Evolutionary conservation across 2,888 invertebrate genomes (phyloP), one percentile per base, ranked within the genome.

Genomic region (Galerucella nymphaeae): DNA sequence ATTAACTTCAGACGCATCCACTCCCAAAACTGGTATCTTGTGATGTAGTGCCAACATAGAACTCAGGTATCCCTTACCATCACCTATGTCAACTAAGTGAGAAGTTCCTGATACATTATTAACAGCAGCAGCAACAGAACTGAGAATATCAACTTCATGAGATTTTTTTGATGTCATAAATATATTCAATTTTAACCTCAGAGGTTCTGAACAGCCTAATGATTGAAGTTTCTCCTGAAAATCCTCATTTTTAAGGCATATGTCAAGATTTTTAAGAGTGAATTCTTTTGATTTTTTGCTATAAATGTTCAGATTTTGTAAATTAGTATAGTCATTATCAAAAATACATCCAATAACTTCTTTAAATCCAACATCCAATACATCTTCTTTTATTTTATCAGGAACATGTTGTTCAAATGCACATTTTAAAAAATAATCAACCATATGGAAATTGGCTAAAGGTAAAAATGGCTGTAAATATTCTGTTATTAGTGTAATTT

Each of bases 51-150:
- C 90, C 63, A 97, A 84, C 13, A 93, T 90, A 0, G 93, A 92
- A 57, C 94, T 93, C 50, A 97, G 87, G 85, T 96, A 95, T 0
- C 96, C 97, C 83, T 95, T 93, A 0, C 97, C 97, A 82, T 96
- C 96, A 0, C 97, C 97, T 57, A 95, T 91, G 84, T 97, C 97
- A 16, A 97, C 88, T 55, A 94, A 87, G 85, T 90, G 89, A 6
- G 84, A 79, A 2, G 86, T 83, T 82, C 84, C 71, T 18, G 83
- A 80, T 48, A 83, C 76, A 16, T 82, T 78, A 20, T 85, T 83
- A 10, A 94, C 82, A 1, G 89, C 87, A 2, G 90, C 88, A 0
- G 91, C 88, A 1, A 93, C 84, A 0, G 87, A 86, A 0, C 93
- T 91, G 86, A 93, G 89, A 14, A 89, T 87, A 83, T 92, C 90